phyloP scores from a whole-genome alignment of 2,113 vertebrate genomes.

The Pyxicephalus adspersus region DNA sequence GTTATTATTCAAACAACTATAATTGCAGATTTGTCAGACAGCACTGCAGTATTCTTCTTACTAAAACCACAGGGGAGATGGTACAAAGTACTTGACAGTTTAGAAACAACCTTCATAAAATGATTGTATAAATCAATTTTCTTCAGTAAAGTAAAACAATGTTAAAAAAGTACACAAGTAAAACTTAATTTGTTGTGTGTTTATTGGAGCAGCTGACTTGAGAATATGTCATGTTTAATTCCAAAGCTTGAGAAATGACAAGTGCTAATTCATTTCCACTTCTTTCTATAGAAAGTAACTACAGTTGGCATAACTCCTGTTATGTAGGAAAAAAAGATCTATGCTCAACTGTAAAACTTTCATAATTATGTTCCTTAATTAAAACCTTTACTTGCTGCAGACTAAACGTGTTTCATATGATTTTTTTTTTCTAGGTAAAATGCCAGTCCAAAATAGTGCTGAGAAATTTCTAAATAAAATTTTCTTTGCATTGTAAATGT shows the following conservation, averaged over 20 bases:
- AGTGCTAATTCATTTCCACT: slow-evolving; percentile 53
- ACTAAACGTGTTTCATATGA: slow-evolving; percentile 32
- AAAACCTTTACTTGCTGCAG: slow-evolving; percentile 19
- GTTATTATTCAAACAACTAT: slow-evolving; percentile 53
- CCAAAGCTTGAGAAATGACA: slow-evolving; percentile 58
- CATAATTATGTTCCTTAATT: slow-evolving; percentile 41
- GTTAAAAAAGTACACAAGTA: slow-evolving; percentile 10
- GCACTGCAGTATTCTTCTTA: slow-evolving; percentile 45
- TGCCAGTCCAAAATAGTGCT: slow-evolving; percentile 6
- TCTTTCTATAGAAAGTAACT: slow-evolving; percentile 58
- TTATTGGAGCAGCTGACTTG: slow-evolving; percentile 66
- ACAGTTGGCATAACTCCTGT: slow-evolving; percentile 65
- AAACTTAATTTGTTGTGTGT: slow-evolving; percentile 64
- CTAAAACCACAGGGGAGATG: slow-evolving; percentile 17
- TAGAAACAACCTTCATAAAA: slow-evolving; percentile 58
- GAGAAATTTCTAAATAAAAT: slow-evolving; percentile 23
- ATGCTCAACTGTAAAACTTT: slow-evolving; percentile 29
- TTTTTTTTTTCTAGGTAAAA: slow-evolving; percentile 6
- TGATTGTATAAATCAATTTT: slow-evolving; percentile 63
- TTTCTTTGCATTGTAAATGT: slow-evolving; percentile 12
- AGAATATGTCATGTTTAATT: slow-evolving; percentile 64
- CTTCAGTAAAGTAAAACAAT: slow-evolving; percentile 48
- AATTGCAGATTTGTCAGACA: slow-evolving; percentile 47
- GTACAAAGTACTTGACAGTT: slow-evolving; percentile 45
- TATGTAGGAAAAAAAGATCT: slow-evolving; percentile 36